These are phyloP conservation scores for Junonia oenone DNA, from an alignment of 2,888 invertebrate species.

Conservation along the genomic window DNA sequence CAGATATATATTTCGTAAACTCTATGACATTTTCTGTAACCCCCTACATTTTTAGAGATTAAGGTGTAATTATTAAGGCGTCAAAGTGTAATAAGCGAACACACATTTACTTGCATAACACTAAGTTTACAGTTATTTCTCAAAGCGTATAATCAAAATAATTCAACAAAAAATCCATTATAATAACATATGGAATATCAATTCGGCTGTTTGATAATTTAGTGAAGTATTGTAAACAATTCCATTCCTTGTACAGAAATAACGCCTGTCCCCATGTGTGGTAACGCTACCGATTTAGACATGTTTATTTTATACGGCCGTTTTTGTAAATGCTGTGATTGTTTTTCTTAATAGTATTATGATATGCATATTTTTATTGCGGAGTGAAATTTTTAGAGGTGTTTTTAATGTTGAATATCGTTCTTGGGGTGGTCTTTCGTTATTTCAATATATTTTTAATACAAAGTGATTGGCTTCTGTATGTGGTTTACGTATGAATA, in stretches of 20 bases:
- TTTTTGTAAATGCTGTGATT: background rate
- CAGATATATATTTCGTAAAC: too few species aligned
- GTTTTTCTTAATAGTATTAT: background rate
- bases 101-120: too few species aligned
- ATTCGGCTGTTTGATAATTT: slow-evolving; percentile 26
- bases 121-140: background rate
- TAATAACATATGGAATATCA: background rate
- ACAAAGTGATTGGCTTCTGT: too few species aligned
- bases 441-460: too few species aligned
- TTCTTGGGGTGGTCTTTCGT: too few species aligned
- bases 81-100: too few species aligned
- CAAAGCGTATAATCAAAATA: background rate
- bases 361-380: background rate
- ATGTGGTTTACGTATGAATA: too few species aligned
- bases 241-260: slow-evolving; percentile 33
- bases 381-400: too few species aligned
- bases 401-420: too few species aligned
- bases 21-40: too few species aligned
- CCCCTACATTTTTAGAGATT: too few species aligned
- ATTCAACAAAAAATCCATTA: slow-evolving; percentile 4
- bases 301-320: slow-evolving; percentile 22
- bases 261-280: slow-evolving; percentile 38
- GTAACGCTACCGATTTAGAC: slow-evolving; percentile 36
- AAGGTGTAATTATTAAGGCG: too few species aligned
- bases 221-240: slow-evolving; percentile 32